Conservation (phyloP, 2,113 vertebrate species). For the Phasianus colchicus region DNA sequence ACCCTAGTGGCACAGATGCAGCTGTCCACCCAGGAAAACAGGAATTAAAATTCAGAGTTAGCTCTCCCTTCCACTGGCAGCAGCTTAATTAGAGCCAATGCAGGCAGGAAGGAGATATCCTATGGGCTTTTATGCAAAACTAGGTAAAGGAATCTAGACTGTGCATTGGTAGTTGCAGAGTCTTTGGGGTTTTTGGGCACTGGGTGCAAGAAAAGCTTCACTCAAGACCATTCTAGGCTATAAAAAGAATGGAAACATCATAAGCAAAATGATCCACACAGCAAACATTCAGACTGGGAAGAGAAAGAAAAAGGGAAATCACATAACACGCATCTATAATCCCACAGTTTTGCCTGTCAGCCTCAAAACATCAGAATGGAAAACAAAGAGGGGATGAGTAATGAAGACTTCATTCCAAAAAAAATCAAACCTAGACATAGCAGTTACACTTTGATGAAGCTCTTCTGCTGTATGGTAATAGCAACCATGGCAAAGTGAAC, state of each 20-base stretch:
- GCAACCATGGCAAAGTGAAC: not conserved
- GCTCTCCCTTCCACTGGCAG: not conserved
- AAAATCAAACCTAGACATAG: not conserved
- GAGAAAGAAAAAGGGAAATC: not conserved
- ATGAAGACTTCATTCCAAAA: not conserved
- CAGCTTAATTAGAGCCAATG: not conserved
- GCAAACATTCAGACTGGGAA: not conserved
- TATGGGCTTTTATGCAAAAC: not conserved
- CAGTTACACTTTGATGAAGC: not conserved
- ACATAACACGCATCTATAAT: not conserved
- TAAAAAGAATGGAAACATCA: not conserved
- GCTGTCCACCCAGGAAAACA: not conserved
- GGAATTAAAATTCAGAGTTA: not conserved
- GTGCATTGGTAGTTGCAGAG: not conserved
- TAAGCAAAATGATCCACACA: not conserved
- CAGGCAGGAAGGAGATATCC: not conserved
- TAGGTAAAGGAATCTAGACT: not conserved
- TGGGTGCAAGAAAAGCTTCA: not conserved
- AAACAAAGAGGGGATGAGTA: conserved; percentile 32
- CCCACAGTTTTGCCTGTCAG: not conserved
- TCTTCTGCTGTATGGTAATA: not conserved
- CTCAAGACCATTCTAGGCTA: not conserved
- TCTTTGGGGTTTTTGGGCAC: not conserved
- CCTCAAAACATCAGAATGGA: conserved; percentile 1
- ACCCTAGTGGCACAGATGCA: not conserved